These are phyloP conservation scores for Epirrita christyi DNA, from an alignment of 2,888 invertebrate genomes.

Conservation along the genomic window DNA sequence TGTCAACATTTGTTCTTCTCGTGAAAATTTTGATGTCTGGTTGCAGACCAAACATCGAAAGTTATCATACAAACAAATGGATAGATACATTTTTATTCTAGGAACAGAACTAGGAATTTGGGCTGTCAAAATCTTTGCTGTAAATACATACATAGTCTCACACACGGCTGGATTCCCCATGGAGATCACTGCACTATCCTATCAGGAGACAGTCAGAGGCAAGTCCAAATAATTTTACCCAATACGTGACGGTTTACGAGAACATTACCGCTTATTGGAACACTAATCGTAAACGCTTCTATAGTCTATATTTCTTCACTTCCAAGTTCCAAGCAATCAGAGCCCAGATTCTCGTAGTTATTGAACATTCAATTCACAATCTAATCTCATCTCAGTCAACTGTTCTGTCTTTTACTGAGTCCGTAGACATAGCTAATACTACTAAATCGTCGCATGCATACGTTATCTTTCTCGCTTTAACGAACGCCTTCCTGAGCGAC, in stretches of 20 bases:
- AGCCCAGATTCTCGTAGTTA: too few relatives aligned
- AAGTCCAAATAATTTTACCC: not conserved
- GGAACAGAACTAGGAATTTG: not conserved
- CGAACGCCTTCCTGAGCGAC: too few relatives aligned
- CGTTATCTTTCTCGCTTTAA: too few relatives aligned
- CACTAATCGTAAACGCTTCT: not conserved
- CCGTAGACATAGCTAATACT: too few relatives aligned
- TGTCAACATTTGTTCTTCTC: slow-evolving; percentile 60
- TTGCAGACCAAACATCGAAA: not conserved
- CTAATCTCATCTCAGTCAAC: too few relatives aligned
- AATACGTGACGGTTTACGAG: not conserved
- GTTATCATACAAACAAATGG: not conserved
- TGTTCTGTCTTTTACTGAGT: too few relatives aligned
- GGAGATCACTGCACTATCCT: not conserved
- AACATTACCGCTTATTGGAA: not conserved
- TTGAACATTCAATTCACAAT: too few relatives aligned
- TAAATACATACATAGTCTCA: not conserved
- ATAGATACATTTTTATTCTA: not conserved
- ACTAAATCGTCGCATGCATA: too few relatives aligned
- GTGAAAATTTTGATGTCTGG: too few relatives aligned
- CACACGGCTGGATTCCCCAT: not conserved
- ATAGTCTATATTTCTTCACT: too few relatives aligned
- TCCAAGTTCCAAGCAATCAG: too few relatives aligned
- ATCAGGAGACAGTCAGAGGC: not conserved
- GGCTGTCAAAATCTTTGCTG: not conserved